Conservation (phyloP, 2,888 invertebrate genomes). For the Nymphalis c-album region DNA sequence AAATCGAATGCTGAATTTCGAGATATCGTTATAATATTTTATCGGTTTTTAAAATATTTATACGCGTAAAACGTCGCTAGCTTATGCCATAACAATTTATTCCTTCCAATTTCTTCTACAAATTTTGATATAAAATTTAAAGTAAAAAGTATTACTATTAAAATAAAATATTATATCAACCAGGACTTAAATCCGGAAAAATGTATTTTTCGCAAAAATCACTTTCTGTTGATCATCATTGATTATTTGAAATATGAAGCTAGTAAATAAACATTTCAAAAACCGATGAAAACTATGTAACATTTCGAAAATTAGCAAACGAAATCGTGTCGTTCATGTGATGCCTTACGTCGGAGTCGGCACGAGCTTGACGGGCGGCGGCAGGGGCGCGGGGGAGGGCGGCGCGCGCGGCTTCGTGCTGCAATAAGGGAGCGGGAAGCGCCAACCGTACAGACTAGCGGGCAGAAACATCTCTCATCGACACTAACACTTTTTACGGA, state of each 20-base stretch:
- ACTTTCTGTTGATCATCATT: no score
- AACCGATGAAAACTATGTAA: constrained; percentile 15
- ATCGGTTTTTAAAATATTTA: constrained; percentile 20
- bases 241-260: not conserved
- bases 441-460: constrained; percentile 96
- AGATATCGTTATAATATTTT: constrained; percentile 13
- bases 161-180: no score
- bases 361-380: constrained; percentile 89
- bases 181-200: no score
- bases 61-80: not conserved
- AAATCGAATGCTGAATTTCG: constrained; percentile 45
- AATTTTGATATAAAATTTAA: no score
- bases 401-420: constrained; percentile 92
- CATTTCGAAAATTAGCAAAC: constrained; percentile 24
- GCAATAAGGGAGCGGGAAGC: constrained; percentile 98
- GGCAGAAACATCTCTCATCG: constrained; percentile 82
- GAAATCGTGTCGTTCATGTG: constrained; percentile 44
- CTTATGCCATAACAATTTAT: no score
- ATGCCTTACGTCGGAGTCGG: constrained; percentile 85
- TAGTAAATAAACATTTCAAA: constrained; percentile 4
- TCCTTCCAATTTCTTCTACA: not conserved
- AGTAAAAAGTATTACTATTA: no score
- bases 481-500: constrained; percentile 68
- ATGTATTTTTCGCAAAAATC: no score
- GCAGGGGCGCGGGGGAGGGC: constrained; percentile 89